A percentile compares a stretch with the other conserved stretches of the same genome.
Evolutionary conservation across 2,888 invertebrate species (phyloP).

Genomic region (Lasioglossum calceatum): DNA sequence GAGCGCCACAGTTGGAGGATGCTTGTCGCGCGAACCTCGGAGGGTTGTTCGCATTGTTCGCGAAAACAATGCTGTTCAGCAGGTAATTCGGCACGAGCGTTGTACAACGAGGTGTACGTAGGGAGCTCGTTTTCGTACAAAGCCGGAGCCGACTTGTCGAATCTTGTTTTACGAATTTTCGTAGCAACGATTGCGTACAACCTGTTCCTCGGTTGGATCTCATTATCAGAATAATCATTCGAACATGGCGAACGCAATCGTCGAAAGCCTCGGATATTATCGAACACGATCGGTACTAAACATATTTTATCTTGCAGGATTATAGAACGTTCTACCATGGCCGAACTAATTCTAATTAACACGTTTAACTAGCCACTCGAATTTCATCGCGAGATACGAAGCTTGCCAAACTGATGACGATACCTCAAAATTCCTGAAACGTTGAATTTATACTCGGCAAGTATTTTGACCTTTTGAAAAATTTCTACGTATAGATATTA

Average conservation of each 20-base stretch:
- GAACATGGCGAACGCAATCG: background rate
- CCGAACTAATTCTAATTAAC: background rate
- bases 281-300: background rate
- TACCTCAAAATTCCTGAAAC: background rate
- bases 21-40: constrained; percentile 63
- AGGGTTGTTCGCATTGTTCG: constrained; percentile 70
- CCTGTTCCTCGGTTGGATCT: background rate
- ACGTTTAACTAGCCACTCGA: too few relatives aligned
- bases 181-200: background rate
- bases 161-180: constrained; percentile 63
- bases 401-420: too few relatives aligned
- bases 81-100: constrained; percentile 64
- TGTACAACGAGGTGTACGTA: constrained; percentile 62
- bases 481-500: too few relatives aligned
- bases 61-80: constrained; percentile 71
- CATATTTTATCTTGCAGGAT: background rate
- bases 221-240: background rate
- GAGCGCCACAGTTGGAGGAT: constrained; percentile 55
- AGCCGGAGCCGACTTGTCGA: constrained; percentile 51
- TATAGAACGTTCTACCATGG: background rate
- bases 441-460: background rate
- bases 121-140: constrained; percentile 52
- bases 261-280: background rate
- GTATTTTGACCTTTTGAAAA: too few relatives aligned
- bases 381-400: too few relatives aligned